Conservation (phyloP, 2,888 invertebrate species). For the Nomada fabriciana region DNA sequence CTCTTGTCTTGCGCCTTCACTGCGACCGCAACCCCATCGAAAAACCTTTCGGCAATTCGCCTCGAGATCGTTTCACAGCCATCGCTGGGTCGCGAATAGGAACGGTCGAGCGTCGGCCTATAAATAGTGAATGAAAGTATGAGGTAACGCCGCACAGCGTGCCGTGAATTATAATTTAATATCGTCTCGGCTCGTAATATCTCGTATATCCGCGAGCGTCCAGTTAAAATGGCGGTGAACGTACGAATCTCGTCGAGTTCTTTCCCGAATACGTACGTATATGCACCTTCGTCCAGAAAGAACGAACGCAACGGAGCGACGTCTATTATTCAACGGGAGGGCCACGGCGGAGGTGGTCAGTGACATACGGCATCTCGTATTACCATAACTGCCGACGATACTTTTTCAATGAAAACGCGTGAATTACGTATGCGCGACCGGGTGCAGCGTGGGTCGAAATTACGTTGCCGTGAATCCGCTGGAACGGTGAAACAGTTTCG, state of each 20-base stretch:
- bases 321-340: conserved; percentile 72
- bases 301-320: conserved; percentile 16
- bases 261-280: conserved; percentile 26
- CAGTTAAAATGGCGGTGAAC: conserved; percentile 14
- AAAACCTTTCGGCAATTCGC: too few relatives aligned
- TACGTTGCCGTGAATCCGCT: conserved; percentile 62
- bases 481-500: conserved; percentile 38
- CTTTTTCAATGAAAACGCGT: conserved; percentile 74
- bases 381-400: conserved; percentile 78
- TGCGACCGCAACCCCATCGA: too few relatives aligned
- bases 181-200: conserved; percentile 56
- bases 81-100: conserved; percentile 60
- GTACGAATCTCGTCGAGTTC: conserved; percentile 30
- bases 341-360: conserved; percentile 79
- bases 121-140: conserved; percentile 77
- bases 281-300: conserved; percentile 2
- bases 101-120: conserved; percentile 67
- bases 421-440: conserved; percentile 74
- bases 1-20: too few relatives aligned
- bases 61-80: conserved; percentile 57
- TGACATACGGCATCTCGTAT: conserved; percentile 78
- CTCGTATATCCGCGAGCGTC: conserved; percentile 46
- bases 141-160: conserved; percentile 72
- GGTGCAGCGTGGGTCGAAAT: conserved; percentile 74
- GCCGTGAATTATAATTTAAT: conserved; percentile 77